phyloP scores from a whole-genome alignment of 2,113 vertebrate species.

The Protomyctophum bolini region DNA sequence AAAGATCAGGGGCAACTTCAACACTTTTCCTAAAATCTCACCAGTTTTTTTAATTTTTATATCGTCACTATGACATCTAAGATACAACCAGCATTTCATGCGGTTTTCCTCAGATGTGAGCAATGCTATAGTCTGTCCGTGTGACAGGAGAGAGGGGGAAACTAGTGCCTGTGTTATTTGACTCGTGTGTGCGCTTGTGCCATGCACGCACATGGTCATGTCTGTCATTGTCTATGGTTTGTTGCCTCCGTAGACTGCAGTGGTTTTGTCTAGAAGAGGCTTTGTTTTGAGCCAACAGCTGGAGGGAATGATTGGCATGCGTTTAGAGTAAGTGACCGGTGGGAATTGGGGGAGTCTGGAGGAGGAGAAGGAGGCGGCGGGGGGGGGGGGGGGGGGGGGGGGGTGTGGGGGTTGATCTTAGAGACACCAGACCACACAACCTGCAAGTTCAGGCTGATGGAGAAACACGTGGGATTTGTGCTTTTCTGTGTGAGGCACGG shows the following conservation, averaged over 20 bases:
- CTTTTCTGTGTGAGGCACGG: slow-evolving; percentile 49
- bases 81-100: slow-evolving; percentile 2
- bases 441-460: slow-evolving; percentile 70
- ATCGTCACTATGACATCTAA: slow-evolving; percentile 8
- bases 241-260: slow-evolving; percentile 45
- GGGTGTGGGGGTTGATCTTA: slow-evolving; percentile 37
- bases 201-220: slow-evolving; percentile 48
- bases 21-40: slow-evolving; percentile 42
- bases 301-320: slow-evolving; percentile 78
- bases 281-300: slow-evolving; percentile 80
- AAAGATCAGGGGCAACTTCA: slow-evolving; percentile 31
- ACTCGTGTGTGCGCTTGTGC: slow-evolving; percentile 27
- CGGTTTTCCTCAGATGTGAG: slow-evolving; percentile 44
- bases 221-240: slow-evolving; percentile 67
- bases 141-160: slow-evolving; percentile 19
- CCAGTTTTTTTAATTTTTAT: background rate
- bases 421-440: slow-evolving; percentile 75
- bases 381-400: slow-evolving; percentile 5
- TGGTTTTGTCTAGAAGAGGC: slow-evolving; percentile 70
- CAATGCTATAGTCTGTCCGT: slow-evolving; percentile 27
- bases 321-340: slow-evolving; percentile 74
- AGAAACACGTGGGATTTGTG: slow-evolving; percentile 63
- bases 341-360: slow-evolving; percentile 64
- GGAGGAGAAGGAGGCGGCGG: slow-evolving; percentile 8
- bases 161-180: slow-evolving; percentile 9